These are phyloP conservation scores for Pammene aurita DNA, from an alignment of 2,888 invertebrate genomes.

Conservation along the genomic window DNA sequence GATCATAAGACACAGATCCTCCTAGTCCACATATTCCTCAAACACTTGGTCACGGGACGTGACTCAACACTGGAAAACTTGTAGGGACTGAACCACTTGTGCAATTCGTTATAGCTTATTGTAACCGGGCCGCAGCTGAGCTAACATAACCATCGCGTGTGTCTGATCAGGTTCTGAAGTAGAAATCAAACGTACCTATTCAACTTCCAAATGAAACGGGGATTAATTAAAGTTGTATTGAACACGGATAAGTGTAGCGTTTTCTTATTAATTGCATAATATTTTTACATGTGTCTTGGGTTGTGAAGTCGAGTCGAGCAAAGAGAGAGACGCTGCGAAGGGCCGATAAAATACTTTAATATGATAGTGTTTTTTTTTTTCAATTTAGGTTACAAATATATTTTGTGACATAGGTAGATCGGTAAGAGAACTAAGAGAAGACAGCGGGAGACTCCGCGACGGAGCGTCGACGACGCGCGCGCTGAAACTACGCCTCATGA, in stretches of 20 bases:
- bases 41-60: background rate
- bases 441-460: constrained; percentile 8
- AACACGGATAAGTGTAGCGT: background rate
- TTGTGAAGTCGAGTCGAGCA: no score
- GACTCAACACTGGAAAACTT: constrained; percentile 14
- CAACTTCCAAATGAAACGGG: constrained; percentile 18
- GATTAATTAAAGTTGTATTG: constrained; percentile 16
- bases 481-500: constrained; percentile 36
- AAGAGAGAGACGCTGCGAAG: background rate
- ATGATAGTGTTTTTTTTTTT: no score
- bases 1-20: constrained; percentile 22
- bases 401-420: background rate
- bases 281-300: no score
- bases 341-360: no score
- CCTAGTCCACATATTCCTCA: constrained; percentile 26
- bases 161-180: constrained; percentile 18
- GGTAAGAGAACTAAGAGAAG: background rate
- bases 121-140: constrained; percentile 59
- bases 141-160: constrained; percentile 43
- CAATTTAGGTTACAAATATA: no score
- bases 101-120: constrained; percentile 52
- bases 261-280: background rate
- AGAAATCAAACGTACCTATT: constrained; percentile 18
- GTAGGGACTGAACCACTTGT: constrained; percentile 51
- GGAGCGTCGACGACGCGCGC: constrained; percentile 19